Evolutionary conservation across 1,140 invertebrate genomes (phyloP), one percentile per base, ranked within the genome.

Genomic region (Drosophila leontia): DNA sequence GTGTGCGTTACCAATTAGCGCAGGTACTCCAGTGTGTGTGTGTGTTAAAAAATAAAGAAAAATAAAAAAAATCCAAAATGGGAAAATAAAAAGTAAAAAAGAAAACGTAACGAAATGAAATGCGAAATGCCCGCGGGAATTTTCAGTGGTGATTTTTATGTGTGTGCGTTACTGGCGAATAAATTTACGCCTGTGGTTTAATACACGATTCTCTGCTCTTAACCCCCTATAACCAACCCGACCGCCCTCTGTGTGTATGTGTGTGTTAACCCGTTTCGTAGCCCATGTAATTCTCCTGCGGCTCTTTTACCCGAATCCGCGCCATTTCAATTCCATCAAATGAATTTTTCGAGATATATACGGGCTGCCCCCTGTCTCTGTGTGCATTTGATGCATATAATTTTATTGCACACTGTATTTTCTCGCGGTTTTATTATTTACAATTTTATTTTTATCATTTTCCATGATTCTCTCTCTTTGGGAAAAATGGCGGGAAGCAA

Each of bases 151-250:
- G 74, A 77, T 84, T 84, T 84, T 80, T 53, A 68, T 82, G 67
- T 75, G 61, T 69, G 45, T 45, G 39, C 7, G 39, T 42, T 64
- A 57, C 59, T 64, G 82, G 48, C 59, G 69, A 76, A 87, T 91
- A 91, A 91, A 91, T 91, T 91, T 76, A 74, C 87, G 77, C 78
- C 71, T 91, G 88, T 79, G 88, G 88, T 84, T 91, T 87, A 87
- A 86, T 78, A 75, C 80, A 64, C 82, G 47, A 85, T 71, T 70
- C 70, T 41, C 57, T 48, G 13, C 26, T 37, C 39, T 64, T n/a
- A 55, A 47, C 50, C 48, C 51, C 57, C 50, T 23, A 39, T 47
- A 17, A 4, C 47, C 47, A 3, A 15, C 39, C 13, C 47, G 3
- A 15, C 39, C 13, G 9, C 48, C 29, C 17, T 19, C 11, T 23